phyloP scores from a whole-genome alignment of 2,888 invertebrate genomes.

The Smittia sp. region DNA sequence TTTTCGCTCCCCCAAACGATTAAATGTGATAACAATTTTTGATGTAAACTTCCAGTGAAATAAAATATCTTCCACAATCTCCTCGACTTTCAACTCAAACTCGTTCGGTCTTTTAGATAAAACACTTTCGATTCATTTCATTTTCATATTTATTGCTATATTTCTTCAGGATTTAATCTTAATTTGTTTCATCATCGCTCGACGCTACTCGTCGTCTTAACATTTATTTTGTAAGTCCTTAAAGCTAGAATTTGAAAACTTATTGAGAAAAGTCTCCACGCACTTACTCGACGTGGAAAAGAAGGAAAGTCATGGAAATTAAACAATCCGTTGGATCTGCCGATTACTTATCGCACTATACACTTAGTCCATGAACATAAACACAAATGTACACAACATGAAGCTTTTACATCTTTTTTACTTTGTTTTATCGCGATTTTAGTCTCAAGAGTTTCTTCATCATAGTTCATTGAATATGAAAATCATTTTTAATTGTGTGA shows the following conservation, averaged over 20 bases:
- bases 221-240: constrained; percentile 34
- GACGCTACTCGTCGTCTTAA: constrained; percentile 9
- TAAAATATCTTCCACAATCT: constrained; percentile 11
- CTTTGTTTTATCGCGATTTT: constrained; percentile 33
- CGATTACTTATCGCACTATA: neutral
- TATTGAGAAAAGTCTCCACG: neutral
- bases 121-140: constrained; percentile 12
- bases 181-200: constrained; percentile 19
- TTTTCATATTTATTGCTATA: constrained; percentile 28
- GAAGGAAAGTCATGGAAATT: neutral
- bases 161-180: constrained; percentile 28
- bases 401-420: constrained; percentile 7
- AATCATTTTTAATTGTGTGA: neutral
- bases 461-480: constrained; percentile 32
- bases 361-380: neutral
- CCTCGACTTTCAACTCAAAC: too few species aligned
- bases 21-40: neutral
- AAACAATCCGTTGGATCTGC: constrained; percentile 3
- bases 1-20: neutral
- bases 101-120: neutral
- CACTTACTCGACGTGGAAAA: neutral
- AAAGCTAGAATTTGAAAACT: neutral
- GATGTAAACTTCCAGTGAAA: neutral
- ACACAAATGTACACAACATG: constrained; percentile 31
- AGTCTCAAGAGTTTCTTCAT: constrained; percentile 42